Evolutionary conservation across 1,140 invertebrate species (phyloP), one percentile per base, ranked within the genome.

Genomic region (Bombus affinis): DNA sequence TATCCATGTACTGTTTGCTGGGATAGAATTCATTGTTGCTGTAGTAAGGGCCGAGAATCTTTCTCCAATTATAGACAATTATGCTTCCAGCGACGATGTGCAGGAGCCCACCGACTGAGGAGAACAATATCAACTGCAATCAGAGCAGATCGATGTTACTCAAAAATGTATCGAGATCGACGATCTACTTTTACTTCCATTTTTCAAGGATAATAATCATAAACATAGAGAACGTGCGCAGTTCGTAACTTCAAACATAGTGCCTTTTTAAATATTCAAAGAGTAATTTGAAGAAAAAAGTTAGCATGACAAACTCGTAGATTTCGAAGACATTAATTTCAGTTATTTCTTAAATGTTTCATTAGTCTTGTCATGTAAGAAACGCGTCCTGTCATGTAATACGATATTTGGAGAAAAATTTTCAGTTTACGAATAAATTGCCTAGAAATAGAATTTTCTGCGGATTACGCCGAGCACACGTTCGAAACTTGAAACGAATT

Each of bases 41-140:
- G 66, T 92, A 91, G 80, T 93, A 93, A 68, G 91, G 89, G 9
- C 92, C 88, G 62, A 92, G 80, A 15, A 94, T 89, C 47, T 93
- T 95, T 86, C 92, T 94, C 95, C 96, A 96, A 94, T 96, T 96
- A 88, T 96, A 96, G 76, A 97, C 95, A 47, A 97, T 96, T 42
- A 97, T 93, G 62, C 95, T 96, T 25, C 96, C 97, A 1, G 97
- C 96, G 6, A 96, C 95, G 3, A 97, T 93, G 90, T 97, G 97
- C 85, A 97, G 94, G 32, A 96, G 93, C 39, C 96, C 95, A 4
- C 96, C 96, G 8, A 96, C 88, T 4, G 96, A 91, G 0, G 96
- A 96, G 89, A 97, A 97, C n/a, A 96, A 92, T 22, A 96, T 92
- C 12, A 96, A 95, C 95, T 96, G 93, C 44, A 95, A 94, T 88